phyloP scores from a whole-genome alignment of 2,113 vertebrate species.

The Dolichallabes microphthalmus region DNA sequence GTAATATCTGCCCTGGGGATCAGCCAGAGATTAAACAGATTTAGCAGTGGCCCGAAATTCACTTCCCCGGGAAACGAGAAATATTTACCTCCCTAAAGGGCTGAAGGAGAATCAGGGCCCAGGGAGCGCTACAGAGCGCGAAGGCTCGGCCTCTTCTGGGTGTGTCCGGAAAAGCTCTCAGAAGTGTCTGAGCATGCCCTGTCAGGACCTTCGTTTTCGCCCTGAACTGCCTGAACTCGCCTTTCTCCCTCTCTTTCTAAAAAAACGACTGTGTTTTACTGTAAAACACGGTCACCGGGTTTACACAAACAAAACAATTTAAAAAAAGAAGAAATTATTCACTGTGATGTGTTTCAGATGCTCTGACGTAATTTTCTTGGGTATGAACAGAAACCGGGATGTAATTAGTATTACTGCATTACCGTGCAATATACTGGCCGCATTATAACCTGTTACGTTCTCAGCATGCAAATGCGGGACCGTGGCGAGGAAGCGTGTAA shows the following conservation, averaged over 20 bases:
- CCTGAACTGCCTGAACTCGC: conserved; percentile 31
- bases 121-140: conserved; percentile 9
- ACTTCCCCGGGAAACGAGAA: conserved; percentile 58
- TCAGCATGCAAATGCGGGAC: background rate
- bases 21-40: conserved; percentile 42
- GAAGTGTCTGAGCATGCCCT: conserved; percentile 28
- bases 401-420: background rate
- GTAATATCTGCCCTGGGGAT: conserved; percentile 37
- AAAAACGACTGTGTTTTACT: background rate
- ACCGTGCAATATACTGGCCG: background rate
- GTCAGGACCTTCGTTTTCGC: conserved; percentile 7
- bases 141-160: conserved; percentile 4
- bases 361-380: background rate
- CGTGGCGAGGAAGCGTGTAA: background rate
- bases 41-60: conserved; percentile 40
- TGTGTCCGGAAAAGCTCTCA: conserved; percentile 29
- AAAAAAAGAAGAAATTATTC: background rate
- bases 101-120: conserved; percentile 37
- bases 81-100: conserved; percentile 53
- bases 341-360: background rate
- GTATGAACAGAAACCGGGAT: background rate
- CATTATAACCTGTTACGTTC: background rate
- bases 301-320: background rate
- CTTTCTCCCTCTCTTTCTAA: background rate
- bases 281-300: background rate